Evolutionary conservation across 2,113 vertebrate genomes (phyloP).

Genomic region (Siphamia tubifer): DNA sequence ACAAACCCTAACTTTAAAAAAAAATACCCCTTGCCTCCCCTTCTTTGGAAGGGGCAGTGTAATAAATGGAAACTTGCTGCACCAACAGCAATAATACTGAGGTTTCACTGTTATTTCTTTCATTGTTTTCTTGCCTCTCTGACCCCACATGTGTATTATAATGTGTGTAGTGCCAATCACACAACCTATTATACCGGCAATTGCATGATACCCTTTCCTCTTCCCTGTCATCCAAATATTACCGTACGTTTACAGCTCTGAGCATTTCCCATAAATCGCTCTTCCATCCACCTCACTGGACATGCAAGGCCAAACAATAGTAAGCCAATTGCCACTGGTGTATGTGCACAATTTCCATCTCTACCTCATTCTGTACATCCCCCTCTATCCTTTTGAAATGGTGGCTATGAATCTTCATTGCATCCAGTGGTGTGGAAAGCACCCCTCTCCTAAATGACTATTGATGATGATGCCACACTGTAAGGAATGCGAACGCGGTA

Average conservation of each 20-base stretch:
- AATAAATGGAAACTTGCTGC: too few relatives aligned
- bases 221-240: slow-evolving; percentile 29
- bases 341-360: slow-evolving; percentile 63
- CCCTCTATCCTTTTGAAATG: slow-evolving; percentile 65
- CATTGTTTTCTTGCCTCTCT: background rate
- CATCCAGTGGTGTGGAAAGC: slow-evolving; percentile 73
- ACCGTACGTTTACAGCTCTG: slow-evolving; percentile 52
- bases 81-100: too few relatives aligned
- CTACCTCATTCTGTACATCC: slow-evolving; percentile 29
- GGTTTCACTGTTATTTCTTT: too few relatives aligned
- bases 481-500: slow-evolving; percentile 70
- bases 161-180: background rate
- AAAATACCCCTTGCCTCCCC: too few relatives aligned
- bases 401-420: slow-evolving; percentile 83
- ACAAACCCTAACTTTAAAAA: too few relatives aligned
- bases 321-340: slow-evolving; percentile 55
- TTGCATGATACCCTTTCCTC: slow-evolving; percentile 17
- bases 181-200: slow-evolving; percentile 1
- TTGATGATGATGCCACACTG: slow-evolving; percentile 76
- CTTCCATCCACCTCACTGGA: slow-evolving; percentile 37
- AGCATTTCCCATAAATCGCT: slow-evolving; percentile 58
- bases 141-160: background rate
- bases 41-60: too few relatives aligned
- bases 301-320: slow-evolving; percentile 68
- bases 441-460: slow-evolving; percentile 77